Conservation (phyloP, 2,113 vertebrate species). For the Corynorhinus townsendii region DNA sequence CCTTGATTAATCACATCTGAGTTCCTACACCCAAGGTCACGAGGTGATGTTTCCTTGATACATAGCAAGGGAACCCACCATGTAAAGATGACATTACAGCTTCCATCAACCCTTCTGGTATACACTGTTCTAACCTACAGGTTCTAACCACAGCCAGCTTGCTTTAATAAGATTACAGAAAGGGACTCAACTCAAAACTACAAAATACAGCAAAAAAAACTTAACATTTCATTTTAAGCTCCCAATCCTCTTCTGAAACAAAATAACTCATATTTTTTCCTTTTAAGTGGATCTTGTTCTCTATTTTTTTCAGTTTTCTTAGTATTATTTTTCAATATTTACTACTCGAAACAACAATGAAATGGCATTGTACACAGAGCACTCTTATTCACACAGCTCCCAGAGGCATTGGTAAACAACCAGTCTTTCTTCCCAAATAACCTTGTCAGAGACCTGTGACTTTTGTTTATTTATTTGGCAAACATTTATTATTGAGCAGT, state of each 20-base stretch:
- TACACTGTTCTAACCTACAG: neutral
- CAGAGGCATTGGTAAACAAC: neutral
- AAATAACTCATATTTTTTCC: neutral
- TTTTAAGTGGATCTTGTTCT: neutral
- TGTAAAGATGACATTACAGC: conserved; percentile 14
- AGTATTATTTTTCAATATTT: neutral
- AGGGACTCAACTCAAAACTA: neutral
- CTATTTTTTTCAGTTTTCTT: neutral
- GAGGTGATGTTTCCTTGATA: conserved; percentile 10
- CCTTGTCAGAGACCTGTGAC: neutral
- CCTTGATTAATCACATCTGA: conserved; percentile 51
- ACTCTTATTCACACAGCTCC: neutral
- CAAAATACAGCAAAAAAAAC: neutral
- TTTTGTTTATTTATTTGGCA: neutral
- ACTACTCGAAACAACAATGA: neutral
- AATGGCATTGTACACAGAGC: neutral
- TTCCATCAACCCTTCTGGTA: neutral
- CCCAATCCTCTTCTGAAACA: neutral
- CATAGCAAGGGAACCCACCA: neutral
- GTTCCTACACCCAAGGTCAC: conserved; percentile 4
- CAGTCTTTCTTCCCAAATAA: neutral
- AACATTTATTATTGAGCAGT: neutral
- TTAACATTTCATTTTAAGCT: neutral
- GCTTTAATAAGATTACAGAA: conserved; percentile 39
- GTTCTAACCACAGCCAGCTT: conserved; percentile 4